Evolutionary conservation across 2,113 vertebrate species (phyloP), one percentile per base, ranked within the genome.

Genomic region (Ptilorrhoa leucosticta): DNA sequence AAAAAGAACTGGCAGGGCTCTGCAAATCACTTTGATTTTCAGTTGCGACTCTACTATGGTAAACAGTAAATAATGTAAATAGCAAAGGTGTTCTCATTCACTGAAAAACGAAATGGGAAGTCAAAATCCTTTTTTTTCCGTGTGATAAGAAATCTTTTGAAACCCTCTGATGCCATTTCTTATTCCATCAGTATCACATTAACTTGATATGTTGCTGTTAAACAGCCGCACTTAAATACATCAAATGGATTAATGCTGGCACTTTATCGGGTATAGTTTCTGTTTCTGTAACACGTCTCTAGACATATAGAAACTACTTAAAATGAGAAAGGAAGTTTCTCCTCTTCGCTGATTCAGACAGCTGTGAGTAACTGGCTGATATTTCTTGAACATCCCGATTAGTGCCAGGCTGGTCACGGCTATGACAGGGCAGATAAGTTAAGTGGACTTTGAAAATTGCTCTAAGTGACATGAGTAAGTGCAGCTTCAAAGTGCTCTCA

Each of bases 211-310:
- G 97, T 97, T 96, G 92, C 96, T 89, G 91, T 96, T 97, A 95
- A 97, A 97, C 94, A 83, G 89, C 85, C 15, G 1, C 65, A 85
- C 95, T 97, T 97, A 97, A 97, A 97, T 97, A 96, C 85, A 96
- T 96, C 96, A 96, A 96, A 93, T 94, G 87, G 96, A 98, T 98
- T 98, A 97, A 97, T 93, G 96, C 90, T 93, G 96, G 92, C 97
- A 96, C 73, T 97, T 97, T 91, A 97, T 97, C 98, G 97, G 96
- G 96, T 96, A 87, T 69, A 82, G 94, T 97, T 97, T 96, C 97
- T 95, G 94, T 97, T 98, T 96, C 97, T 91, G 89, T 97, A 94
- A 97, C 96, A 97, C 63, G 35, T 87, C 93, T 96, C 93, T 76
- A 96, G 96, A 96, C 86, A 64, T 82, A 95, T 30, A 91, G 96